Conservation (phyloP, 1,140 invertebrate species). For the Calosoma granatense region DNA sequence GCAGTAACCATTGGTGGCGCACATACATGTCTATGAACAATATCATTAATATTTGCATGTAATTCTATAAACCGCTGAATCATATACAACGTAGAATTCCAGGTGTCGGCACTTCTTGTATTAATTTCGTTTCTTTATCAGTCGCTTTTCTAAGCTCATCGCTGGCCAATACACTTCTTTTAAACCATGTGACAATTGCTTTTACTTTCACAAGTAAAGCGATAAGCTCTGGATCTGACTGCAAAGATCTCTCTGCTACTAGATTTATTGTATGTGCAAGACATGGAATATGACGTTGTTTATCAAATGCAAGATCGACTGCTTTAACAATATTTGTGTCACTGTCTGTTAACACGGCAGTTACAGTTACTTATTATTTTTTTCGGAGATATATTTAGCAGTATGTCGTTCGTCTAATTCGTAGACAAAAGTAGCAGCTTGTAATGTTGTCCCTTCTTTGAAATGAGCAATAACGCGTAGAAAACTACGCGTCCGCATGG, state of each 20-base stretch:
- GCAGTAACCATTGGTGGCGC: slow-evolving; percentile 20
- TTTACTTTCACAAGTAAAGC: slow-evolving; percentile 19
- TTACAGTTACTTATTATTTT: slow-evolving; percentile 14
- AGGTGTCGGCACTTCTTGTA: not conserved
- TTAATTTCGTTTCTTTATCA: slow-evolving; percentile 4
- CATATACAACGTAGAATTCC: slow-evolving; percentile 27
- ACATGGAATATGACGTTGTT: slow-evolving; percentile 30
- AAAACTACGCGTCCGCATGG: slow-evolving; percentile 21
- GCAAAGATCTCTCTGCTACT: slow-evolving; percentile 21
- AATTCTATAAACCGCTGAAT: slow-evolving; percentile 26
- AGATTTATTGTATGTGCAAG: slow-evolving; percentile 29
- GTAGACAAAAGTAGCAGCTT: slow-evolving; percentile 18
- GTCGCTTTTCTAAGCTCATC: slow-evolving; percentile 21
- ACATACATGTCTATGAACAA: slow-evolving; percentile 23
- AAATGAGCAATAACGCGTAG: slow-evolving; percentile 23
- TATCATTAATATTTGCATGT: slow-evolving; percentile 20
- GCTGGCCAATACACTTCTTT: slow-evolving; percentile 21
- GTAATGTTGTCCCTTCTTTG: slow-evolving; percentile 12
- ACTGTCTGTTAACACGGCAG: slow-evolving; percentile 29
- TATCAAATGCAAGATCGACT: slow-evolving; percentile 26
- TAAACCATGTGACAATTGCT: slow-evolving; percentile 24
- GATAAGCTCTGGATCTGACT: slow-evolving; percentile 16
- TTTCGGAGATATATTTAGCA: slow-evolving; percentile 18
- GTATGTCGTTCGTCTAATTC: slow-evolving; percentile 20
- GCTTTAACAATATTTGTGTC: slow-evolving; percentile 32